A percentile compares a stretch with the other conserved stretches of the same genome.
phyloP scores from a whole-genome alignment of 2,888 invertebrate species.

The Ormyrus pomaceus region DNA sequence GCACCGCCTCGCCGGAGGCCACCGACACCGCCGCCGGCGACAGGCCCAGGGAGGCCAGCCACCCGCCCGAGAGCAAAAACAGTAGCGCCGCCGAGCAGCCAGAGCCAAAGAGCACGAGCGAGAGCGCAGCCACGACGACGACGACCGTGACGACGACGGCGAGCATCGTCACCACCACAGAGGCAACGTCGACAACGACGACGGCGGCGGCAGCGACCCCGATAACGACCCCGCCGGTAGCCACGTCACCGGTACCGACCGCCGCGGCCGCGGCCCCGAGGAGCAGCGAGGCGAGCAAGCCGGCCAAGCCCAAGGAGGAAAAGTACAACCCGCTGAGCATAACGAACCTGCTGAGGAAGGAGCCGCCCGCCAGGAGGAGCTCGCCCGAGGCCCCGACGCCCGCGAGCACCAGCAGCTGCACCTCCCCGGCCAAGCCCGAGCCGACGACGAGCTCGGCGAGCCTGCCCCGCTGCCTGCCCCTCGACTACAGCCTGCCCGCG shows the following conservation, averaged over 20 bases:
- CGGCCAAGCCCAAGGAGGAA: constrained; percentile 64
- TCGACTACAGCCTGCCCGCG: constrained; percentile 81
- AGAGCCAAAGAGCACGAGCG: no score
- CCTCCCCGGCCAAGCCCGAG: constrained; percentile 43
- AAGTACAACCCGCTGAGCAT: constrained; percentile 74
- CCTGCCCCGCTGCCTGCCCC: constrained; percentile 73
- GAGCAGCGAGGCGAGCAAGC: background rate
- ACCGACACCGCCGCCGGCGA: constrained; percentile 58
- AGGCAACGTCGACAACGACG: constrained; percentile 26
- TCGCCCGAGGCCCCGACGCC: background rate
- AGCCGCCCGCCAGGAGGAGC: constrained; percentile 61
- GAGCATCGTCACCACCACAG: background rate
- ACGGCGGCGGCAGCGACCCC: constrained; percentile 63
- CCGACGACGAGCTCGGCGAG: constrained; percentile 60
- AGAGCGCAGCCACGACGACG: no score
- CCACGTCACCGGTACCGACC: constrained; percentile 33
- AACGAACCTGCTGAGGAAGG: constrained; percentile 72
- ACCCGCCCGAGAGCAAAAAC: constrained; percentile 62
- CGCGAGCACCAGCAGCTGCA: background rate
- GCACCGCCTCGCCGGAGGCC: constrained; percentile 57
- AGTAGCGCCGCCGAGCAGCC: background rate
- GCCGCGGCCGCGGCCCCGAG: background rate
- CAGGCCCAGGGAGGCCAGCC: constrained; percentile 68
- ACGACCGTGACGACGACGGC: no score
- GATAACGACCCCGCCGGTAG: constrained; percentile 62